Evolutionary conservation across 2,888 invertebrate genomes (phyloP).

Genomic region (Clivina fossor): DNA sequence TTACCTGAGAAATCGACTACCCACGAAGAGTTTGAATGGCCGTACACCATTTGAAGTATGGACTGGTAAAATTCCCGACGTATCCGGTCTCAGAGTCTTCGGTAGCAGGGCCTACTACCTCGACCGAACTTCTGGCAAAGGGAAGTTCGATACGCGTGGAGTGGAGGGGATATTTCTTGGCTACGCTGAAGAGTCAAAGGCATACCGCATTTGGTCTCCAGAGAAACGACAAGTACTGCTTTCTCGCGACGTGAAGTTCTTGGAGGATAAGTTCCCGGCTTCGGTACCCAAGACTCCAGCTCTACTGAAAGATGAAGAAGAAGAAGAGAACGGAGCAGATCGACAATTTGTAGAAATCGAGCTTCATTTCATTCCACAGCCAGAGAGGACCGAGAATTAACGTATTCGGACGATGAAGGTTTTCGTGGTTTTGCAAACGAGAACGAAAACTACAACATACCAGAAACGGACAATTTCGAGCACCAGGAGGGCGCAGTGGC

Average conservation of each 20-base stretch:
- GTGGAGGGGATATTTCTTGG: conserved; percentile 42
- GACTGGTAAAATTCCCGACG: conserved; percentile 39
- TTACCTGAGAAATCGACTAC: conserved; percentile 45
- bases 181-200: conserved; percentile 41
- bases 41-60: conserved; percentile 42
- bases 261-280: conserved; percentile 3
- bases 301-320: too few relatives aligned
- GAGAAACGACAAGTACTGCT: conserved; percentile 35
- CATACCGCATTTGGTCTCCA: conserved; percentile 40
- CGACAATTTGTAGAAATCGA: too few relatives aligned
- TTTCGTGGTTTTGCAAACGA: too few relatives aligned
- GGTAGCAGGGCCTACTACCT: conserved; percentile 39
- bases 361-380: too few relatives aligned
- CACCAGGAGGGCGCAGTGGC: background rate
- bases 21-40: conserved; percentile 38
- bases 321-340: too few relatives aligned
- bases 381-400: too few relatives aligned
- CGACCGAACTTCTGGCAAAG: conserved; percentile 35
- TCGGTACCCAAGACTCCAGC: too few relatives aligned
- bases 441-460: too few relatives aligned
- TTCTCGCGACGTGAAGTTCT: conserved; percentile 38
- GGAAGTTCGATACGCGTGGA: conserved; percentile 40
- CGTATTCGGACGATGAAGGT: too few relatives aligned
- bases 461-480: too few relatives aligned
- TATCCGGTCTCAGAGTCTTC: conserved; percentile 41